A percentile compares a stretch with the other conserved stretches of the same genome.
Evolutionary conservation across 2,797 vertebrate genomes (phyloP).

Genomic region (Pteropus rufus): DNA sequence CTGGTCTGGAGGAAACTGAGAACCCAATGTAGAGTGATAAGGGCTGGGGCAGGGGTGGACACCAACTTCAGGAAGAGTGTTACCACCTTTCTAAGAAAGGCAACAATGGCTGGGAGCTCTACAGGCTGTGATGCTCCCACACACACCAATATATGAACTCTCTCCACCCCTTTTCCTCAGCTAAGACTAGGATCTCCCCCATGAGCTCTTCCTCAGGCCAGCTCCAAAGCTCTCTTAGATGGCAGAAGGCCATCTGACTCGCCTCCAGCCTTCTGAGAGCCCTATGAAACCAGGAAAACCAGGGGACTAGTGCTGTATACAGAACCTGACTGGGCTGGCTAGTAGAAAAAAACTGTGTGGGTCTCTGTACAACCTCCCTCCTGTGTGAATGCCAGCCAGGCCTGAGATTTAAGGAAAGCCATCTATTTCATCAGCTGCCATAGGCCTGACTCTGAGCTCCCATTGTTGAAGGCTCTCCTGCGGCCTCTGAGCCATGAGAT

Average conservation of each 20-base stretch:
- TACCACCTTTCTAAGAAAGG: constrained; percentile 14
- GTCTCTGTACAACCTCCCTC: neutral
- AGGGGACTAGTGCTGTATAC: neutral
- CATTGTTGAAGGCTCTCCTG: neutral
- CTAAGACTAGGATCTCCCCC: neutral
- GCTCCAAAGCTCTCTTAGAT: neutral
- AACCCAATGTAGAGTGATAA: neutral
- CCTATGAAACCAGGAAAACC: neutral
- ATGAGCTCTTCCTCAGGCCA: neutral
- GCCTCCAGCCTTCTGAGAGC: neutral
- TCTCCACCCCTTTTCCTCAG: neutral
- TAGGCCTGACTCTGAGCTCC: neutral
- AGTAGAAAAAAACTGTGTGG: neutral
- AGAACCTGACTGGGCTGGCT: neutral
- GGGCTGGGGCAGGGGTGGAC: neutral
- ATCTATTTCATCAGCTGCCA: constrained; percentile 28
- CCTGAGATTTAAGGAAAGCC: neutral
- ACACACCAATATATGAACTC: neutral
- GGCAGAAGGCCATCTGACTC: neutral
- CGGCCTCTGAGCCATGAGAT: neutral
- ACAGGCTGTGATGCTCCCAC: neutral
- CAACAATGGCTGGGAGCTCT: neutral
- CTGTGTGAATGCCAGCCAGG: neutral
- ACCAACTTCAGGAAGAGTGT: neutral
- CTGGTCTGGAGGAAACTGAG: neutral